Evolutionary conservation across 2,888 invertebrate species (phyloP).

Genomic region (Dusona sp.): DNA sequence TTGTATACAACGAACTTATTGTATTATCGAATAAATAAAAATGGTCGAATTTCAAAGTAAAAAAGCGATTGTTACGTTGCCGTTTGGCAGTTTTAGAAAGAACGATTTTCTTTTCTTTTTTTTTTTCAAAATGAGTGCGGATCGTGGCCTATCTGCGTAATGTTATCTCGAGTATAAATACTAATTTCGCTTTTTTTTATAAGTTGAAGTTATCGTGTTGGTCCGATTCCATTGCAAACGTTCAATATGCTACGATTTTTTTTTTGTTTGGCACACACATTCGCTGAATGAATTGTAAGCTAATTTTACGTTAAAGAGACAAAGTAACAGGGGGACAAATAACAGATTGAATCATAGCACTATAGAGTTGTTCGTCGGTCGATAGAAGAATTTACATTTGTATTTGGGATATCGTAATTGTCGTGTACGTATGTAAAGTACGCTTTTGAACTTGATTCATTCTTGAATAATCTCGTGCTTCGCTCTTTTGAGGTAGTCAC

Average conservation of each 20-base stretch:
- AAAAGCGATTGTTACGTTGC: neutral
- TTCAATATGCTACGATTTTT: neutral
- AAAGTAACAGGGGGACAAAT: neutral
- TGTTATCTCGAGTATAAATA: neutral
- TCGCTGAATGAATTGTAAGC: neutral
- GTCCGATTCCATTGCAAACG: neutral
- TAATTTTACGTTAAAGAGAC: neutral
- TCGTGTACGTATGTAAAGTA: conserved; percentile 38
- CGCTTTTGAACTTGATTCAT: conserved; percentile 37
- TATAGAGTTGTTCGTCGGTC: neutral
- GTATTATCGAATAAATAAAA: neutral
- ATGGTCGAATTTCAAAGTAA: neutral
- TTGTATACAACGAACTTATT: neutral
- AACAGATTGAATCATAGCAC: conserved; percentile 25
- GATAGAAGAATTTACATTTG: neutral
- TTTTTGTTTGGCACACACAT: neutral
- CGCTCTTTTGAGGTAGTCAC: conserved; percentile 47
- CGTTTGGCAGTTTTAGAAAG: neutral
- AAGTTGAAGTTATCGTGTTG: neutral
- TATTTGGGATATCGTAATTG: conserved; percentile 6
- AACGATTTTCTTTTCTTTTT: neutral
- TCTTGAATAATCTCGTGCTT: conserved; percentile 22
- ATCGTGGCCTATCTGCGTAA: neutral
- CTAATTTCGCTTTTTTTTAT: neutral
- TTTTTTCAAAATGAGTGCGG: neutral